A percentile compares a stretch with the other conserved stretches of the same genome.
Conservation (phyloP, 2,888 invertebrate species). For the Sphaeridia pumilis region DNA sequence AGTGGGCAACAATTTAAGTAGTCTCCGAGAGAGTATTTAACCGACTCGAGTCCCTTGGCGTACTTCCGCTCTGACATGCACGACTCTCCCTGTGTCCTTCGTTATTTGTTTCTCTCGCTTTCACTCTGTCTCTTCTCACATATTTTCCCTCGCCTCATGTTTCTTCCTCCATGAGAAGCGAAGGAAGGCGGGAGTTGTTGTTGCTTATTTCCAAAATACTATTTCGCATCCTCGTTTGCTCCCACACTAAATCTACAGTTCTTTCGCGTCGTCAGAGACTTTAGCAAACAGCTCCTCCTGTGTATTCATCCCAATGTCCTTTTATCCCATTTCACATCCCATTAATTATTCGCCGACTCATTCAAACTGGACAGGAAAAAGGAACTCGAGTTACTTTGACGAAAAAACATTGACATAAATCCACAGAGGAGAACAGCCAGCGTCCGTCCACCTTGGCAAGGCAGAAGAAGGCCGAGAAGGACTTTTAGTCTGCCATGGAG, state of each 20-base stretch:
- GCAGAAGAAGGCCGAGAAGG: no score
- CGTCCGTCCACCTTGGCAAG: no score
- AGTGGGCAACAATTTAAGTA: no score
- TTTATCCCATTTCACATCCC: slow-evolving; percentile 14
- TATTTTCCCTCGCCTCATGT: neutral
- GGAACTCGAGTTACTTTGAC: slow-evolving; percentile 10
- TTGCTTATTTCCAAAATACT: neutral
- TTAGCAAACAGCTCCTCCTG: neutral
- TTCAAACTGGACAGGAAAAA: slow-evolving; percentile 9
- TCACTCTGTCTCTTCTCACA: neutral
- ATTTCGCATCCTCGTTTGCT: neutral
- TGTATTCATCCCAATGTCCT: neutral
- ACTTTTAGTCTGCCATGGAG: no score
- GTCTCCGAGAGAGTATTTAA: no score
- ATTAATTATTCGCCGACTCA: slow-evolving; percentile 17
- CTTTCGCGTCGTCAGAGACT: neutral
- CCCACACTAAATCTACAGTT: no score
- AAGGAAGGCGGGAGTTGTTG: neutral
- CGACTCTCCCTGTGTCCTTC: neutral
- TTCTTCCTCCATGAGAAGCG: no score
- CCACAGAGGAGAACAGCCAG: neutral
- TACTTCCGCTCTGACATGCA: neutral
- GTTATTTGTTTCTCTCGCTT: neutral
- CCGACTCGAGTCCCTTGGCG: neutral
- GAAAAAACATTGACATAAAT: slow-evolving; percentile 3